Evolutionary conservation across 2,888 invertebrate species (phyloP).

Genomic region (Agrotis segetum): DNA sequence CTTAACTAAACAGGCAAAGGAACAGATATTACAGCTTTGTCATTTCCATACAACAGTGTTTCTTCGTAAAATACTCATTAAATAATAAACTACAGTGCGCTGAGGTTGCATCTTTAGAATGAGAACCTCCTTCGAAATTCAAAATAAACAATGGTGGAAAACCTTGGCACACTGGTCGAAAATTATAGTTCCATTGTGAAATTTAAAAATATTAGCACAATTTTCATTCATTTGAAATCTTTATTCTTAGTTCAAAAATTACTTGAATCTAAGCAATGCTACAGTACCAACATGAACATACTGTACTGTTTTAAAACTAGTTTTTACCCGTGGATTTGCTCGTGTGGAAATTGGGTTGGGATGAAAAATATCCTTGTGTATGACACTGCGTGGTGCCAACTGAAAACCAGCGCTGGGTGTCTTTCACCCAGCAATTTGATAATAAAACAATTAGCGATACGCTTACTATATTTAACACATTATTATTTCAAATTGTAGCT

Average conservation of each 20-base stretch:
- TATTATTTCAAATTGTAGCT: neutral
- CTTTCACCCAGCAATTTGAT: slow-evolving; percentile 9
- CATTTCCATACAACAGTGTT: slow-evolving; percentile 3
- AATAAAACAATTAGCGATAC: neutral
- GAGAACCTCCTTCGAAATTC: slow-evolving; percentile 19
- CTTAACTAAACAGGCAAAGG: neutral
- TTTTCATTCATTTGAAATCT: neutral
- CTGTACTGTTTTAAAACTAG: too few relatives aligned
- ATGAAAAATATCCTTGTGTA: too few relatives aligned
- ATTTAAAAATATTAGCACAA: neutral
- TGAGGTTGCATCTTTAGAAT: neutral
- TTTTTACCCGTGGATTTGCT: too few relatives aligned
- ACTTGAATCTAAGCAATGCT: too few relatives aligned
- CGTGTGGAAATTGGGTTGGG: too few relatives aligned
- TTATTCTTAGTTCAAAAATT: neutral
- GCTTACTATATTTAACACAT: neutral
- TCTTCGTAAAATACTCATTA: neutral
- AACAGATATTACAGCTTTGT: neutral
- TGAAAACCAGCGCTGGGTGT: too few relatives aligned
- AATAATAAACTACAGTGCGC: too few relatives aligned
- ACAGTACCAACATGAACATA: too few relatives aligned
- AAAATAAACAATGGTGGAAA: slow-evolving; percentile 20
- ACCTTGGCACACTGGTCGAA: slow-evolving; percentile 42
- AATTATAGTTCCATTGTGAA: slow-evolving; percentile 17
- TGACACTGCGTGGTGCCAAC: too few relatives aligned